These are phyloP conservation scores for Halesus radiatus DNA, from an alignment of 1,140 invertebrate species.

Conservation along the genomic window DNA sequence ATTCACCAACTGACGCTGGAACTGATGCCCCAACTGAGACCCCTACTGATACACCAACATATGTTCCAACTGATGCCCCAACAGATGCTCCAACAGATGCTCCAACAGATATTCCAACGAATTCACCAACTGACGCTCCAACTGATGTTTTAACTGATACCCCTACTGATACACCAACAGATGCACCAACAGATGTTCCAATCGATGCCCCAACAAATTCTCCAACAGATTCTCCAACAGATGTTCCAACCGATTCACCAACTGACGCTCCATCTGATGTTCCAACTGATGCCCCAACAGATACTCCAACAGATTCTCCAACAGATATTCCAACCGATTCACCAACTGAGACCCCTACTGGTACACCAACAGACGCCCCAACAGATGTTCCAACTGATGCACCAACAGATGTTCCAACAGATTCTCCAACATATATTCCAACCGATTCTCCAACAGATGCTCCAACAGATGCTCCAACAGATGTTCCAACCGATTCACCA, in stretches of 20 bases:
- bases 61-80: neutral
- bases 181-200: conserved; percentile 3
- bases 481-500: conserved; percentile 18
- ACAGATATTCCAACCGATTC: neutral
- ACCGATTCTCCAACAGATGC: neutral
- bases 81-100: conserved; percentile 1
- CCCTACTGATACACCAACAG: neutral
- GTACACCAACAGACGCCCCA: neutral
- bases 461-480: conserved; percentile 18
- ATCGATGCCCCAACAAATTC: neutral
- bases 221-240: conserved; percentile 12
- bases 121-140: neutral
- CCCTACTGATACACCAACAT: neutral
- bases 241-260: conserved; percentile 6
- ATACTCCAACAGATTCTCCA: too few relatives aligned
- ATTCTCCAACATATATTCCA: conserved; percentile 6
- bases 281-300: neutral
- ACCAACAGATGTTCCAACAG: neutral
- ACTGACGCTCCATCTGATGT: conserved; percentile 6
- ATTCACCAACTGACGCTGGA: neutral
- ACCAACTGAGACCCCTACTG: conserved; percentile 1
- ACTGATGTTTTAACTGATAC: neutral
- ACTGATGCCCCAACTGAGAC: conserved; percentile 14
- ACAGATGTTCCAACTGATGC: conserved; percentile 1
- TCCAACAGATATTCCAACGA: conserved; percentile 1